A percentile compares a stretch with the other conserved stretches of the same genome.
Evolutionary conservation across 1,140 invertebrate genomes (phyloP).

Genomic region (Temnothorax longispinosus): DNA sequence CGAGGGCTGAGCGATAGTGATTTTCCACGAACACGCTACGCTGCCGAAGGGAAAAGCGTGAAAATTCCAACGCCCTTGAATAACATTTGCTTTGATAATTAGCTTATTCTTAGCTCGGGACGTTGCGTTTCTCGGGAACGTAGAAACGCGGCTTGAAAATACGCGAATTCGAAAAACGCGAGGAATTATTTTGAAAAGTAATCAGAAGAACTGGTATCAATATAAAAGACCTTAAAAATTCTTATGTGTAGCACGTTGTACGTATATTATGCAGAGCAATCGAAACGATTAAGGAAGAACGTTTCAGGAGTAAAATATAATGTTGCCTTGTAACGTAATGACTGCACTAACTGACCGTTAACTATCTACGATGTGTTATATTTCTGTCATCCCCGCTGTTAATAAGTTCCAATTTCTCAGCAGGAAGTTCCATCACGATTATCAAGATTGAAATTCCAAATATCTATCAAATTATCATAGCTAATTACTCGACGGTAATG

Average conservation of each 20-base stretch:
- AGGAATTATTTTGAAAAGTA: neutral
- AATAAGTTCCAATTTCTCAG: constrained; percentile 36
- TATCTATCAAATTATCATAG: constrained; percentile 54
- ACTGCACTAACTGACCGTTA: neutral
- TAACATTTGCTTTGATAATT: constrained; percentile 18
- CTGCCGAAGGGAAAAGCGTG: constrained; percentile 17
- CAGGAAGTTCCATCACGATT: constrained; percentile 38
- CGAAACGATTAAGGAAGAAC: neutral
- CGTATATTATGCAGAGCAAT: neutral
- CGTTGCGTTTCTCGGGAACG: neutral
- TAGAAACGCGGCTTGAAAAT: neutral
- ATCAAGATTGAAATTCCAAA: constrained; percentile 60
- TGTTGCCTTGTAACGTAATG: neutral
- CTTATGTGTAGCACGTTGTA: neutral
- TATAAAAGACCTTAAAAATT: neutral
- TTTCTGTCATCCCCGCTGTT: constrained; percentile 35
- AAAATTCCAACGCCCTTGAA: constrained; percentile 5
- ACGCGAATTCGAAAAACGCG: neutral
- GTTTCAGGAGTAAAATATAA: neutral
- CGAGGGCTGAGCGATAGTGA: constrained; percentile 21
- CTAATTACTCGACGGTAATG: constrained; percentile 34
- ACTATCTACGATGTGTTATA: neutral
- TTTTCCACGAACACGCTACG: constrained; percentile 34
- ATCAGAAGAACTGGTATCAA: neutral
- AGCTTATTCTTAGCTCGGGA: neutral